Base-by-base conservation (phyloP, 2,113 vertebrate genomes). In the Tapirus terrestris region DNA sequence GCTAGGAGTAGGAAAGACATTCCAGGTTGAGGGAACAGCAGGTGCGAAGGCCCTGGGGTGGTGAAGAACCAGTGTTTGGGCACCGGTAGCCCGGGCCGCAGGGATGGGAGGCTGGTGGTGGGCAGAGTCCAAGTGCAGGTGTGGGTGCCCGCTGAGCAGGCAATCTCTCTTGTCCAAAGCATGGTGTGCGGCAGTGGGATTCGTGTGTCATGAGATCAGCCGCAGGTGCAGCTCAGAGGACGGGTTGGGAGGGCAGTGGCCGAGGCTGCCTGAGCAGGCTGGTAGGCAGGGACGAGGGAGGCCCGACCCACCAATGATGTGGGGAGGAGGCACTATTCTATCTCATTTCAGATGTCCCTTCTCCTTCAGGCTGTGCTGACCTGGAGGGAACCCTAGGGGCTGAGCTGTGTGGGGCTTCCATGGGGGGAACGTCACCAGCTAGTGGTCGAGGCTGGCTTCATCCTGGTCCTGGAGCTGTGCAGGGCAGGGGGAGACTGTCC, bases 51-150 rank as follows among this genome's bases (percentile, higher is more conserved):
- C 39, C 48, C 53, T 9, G 8, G 21, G 36, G 8, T 8, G 14
- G 8, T 0, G 14, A 2, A 33, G 27, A 39, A 3, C n/a, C 7
- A 2, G 8, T 18, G 16, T 60, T 21, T 25, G n/a, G 48, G 45
- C 17, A 2, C 43, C 0, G 31, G 39, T 29, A 25, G 67, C 51
- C n/a, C 33, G 60, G 75, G 68, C 29, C 2, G 21, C 1, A 0
- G 14, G n/a, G 2, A 1, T 7, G 18, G 29, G 13, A 8, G 43
- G n/a, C 25, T 21, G 45, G 60, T 16, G 20, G 36, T 25, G 23
- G 36, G 36, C 53, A 53, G 68, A n/a, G 39, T n/a, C 58, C 9
- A 5, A n/a, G 51, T 7, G 18, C n/a, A 2, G 5, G 5, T 0
- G 8, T 11, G 45, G 51, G n/a, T 1, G 45, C 18, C 48, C 1